Evolutionary conservation across 2,888 invertebrate genomes (phyloP), one percentile per base, ranked within the genome.

Genomic region (Drosophila prolongata): DNA sequence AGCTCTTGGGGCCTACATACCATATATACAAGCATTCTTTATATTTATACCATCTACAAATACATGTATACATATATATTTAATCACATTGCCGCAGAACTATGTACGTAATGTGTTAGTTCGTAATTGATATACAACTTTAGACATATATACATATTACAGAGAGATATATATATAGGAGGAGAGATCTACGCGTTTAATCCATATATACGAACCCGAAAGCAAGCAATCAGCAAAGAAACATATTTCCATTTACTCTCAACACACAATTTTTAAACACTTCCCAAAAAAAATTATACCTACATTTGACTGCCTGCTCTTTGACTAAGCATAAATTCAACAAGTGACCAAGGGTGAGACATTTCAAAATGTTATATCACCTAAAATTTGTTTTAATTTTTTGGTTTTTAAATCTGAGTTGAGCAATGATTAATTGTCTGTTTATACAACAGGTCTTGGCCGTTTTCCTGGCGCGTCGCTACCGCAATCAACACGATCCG

Each of bases 401-500:
- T 37, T 9, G 10, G 11, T 19, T n/a, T 37, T 30, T 1, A 30
- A 24, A 19, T 53, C 13, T 14, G 13, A 42, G 1, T 0, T 24
- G 13, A 44, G 10, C 10, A 5, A 8, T 40, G 38, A 13, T 30
- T 57, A 24, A 47, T 55, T 10, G 24, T 8, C 5, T 1, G 3
- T 24, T 27, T 2, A 53, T 44, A 27, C 93, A 94, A 44, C 94
- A 97, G 97, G 94, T 97, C 90, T 94, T 96, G 91, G 97, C 97
- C 90, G 95, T 96, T 83, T 95, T 96, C 93, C 93, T 96, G 91
- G 95, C 96, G 76, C 95, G 95, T 91, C 95, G 95, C 84, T 97
- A 96, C 93, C 95, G 96, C 90, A 97, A 97, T 93, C 95, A 95
- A 92, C 94, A 95, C 65, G 95, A 96, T 93, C 96, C 96, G 67